Evolutionary conservation across 2,888 invertebrate species (phyloP).

Genomic region (Pachycephus smyrnensis): DNA sequence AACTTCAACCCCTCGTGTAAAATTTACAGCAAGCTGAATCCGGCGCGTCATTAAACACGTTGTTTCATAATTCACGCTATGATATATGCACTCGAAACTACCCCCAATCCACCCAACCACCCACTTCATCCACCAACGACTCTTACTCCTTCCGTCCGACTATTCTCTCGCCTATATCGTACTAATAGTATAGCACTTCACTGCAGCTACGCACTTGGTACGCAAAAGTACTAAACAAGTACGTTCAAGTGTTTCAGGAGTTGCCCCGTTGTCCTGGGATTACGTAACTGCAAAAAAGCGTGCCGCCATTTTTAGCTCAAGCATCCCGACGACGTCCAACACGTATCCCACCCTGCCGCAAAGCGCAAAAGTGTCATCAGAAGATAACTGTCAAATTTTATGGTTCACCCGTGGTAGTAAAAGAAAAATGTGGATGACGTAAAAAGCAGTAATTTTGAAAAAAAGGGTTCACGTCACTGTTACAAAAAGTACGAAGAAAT

Average conservation of each 20-base stretch:
- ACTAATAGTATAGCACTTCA: not conserved
- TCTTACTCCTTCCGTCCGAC: not conserved
- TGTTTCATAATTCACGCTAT: slow-evolving; percentile 64
- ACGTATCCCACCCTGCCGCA: not conserved
- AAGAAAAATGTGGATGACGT: not conserved
- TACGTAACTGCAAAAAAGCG: not conserved
- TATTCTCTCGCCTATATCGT: not conserved
- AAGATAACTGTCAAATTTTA: not conserved
- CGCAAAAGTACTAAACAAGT: not conserved
- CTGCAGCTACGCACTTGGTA: not conserved
- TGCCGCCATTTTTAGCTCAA: not conserved
- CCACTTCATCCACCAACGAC: not conserved
- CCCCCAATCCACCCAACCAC: not conserved
- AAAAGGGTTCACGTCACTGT: fast-evolving
- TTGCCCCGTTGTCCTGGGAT: not conserved
- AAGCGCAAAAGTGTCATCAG: not conserved
- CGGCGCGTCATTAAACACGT: slow-evolving; percentile 66
- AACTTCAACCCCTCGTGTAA: slow-evolving; percentile 44
- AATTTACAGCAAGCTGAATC: slow-evolving; percentile 62
- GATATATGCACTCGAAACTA: slow-evolving; percentile 35
- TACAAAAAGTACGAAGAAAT: too few relatives aligned
- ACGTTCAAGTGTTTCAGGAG: not conserved
- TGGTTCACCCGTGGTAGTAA: not conserved
- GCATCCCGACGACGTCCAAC: not conserved
- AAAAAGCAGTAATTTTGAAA: too few relatives aligned